phyloP scores from a whole-genome alignment of 1,140 invertebrate species.

The Seison nebaliae region DNA sequence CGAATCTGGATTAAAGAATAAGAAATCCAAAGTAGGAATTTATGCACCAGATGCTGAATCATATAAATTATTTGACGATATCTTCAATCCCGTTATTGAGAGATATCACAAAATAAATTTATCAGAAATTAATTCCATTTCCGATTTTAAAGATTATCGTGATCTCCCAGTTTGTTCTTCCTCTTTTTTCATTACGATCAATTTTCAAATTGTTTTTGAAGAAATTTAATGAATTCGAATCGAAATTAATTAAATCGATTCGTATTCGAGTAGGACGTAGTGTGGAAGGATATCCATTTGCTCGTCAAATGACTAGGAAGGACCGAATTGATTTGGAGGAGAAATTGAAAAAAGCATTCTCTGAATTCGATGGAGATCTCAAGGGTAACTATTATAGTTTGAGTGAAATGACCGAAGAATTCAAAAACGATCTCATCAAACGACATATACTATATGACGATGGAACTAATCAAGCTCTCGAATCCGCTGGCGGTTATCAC shows the following conservation, averaged over 20 bases:
- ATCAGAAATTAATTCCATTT: not conserved
- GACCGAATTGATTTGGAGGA: slow-evolving; percentile 8
- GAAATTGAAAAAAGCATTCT: slow-evolving; percentile 5
- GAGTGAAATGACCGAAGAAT: slow-evolving; percentile 7
- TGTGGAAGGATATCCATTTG: slow-evolving; percentile 9
- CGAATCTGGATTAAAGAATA: slow-evolving; percentile 9
- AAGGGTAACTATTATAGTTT: slow-evolving; percentile 11
- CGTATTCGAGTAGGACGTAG: slow-evolving; percentile 8
- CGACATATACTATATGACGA: slow-evolving; percentile 9
- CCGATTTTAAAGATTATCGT: slow-evolving; percentile 8
- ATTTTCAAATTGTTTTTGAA: no score
- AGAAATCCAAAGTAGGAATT: not conserved
- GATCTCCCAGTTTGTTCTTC: no score
- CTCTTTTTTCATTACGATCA: no score
- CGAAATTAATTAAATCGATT: slow-evolving; percentile 9
- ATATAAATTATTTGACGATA: slow-evolving; percentile 17
- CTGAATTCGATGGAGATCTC: slow-evolving; percentile 7
- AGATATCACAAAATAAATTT: slow-evolving; percentile 18
- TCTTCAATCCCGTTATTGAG: slow-evolving; percentile 19
- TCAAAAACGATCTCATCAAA: slow-evolving; percentile 6
- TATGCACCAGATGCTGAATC: slow-evolving; percentile 17
- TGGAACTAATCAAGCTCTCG: slow-evolving; percentile 5
- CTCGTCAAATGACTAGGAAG: slow-evolving; percentile 5
- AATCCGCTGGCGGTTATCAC: slow-evolving; percentile 9
- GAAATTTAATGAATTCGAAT: slow-evolving; percentile 2